Percentiles rank a stretch among this genome's conserved stretches.
Evolutionary conservation across 2,888 invertebrate genomes (phyloP).

Genomic region (Troides helena): DNA sequence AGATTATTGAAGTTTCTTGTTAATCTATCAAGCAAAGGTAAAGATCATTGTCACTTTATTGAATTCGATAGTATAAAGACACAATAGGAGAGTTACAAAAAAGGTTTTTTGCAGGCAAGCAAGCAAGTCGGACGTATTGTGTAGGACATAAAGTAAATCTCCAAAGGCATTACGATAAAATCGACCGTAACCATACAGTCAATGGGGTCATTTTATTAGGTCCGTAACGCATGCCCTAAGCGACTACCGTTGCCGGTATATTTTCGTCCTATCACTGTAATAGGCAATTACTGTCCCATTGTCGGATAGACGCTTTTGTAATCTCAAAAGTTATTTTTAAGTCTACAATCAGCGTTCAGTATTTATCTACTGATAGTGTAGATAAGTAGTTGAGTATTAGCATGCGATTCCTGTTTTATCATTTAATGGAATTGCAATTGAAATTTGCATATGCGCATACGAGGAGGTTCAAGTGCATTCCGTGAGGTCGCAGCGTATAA

Average conservation of each 20-base stretch:
- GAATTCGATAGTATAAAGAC: neutral
- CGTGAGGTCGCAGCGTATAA: constrained; percentile 22
- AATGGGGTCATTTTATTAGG: constrained; percentile 19
- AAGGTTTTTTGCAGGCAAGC: neutral
- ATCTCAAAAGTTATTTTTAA: constrained; percentile 11
- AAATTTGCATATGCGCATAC: constrained; percentile 27
- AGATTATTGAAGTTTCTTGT: too few relatives aligned
- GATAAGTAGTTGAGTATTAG: constrained; percentile 10
- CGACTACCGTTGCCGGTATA: constrained; percentile 33
- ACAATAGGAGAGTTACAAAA: neutral
- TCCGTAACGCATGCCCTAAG: constrained; percentile 18
- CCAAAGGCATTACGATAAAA: constrained; percentile 13
- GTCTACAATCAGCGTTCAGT: constrained; percentile 2
- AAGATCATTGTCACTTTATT: neutral
- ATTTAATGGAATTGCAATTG: constrained; percentile 28
- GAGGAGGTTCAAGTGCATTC: constrained; percentile 28
- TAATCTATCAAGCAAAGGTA: too few relatives aligned
- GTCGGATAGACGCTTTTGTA: constrained; percentile 35
- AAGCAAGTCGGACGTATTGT: constrained; percentile 4
- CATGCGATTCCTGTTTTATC: constrained; percentile 24
- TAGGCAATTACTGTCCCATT: constrained; percentile 41
- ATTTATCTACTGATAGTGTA: constrained; percentile 1
- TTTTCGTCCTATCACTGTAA: constrained; percentile 42
- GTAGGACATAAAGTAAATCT: constrained; percentile 4
- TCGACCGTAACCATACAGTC: constrained; percentile 8